Conservation (phyloP, 2,797 vertebrate species). For the Melanotaenia maccullochi region DNA sequence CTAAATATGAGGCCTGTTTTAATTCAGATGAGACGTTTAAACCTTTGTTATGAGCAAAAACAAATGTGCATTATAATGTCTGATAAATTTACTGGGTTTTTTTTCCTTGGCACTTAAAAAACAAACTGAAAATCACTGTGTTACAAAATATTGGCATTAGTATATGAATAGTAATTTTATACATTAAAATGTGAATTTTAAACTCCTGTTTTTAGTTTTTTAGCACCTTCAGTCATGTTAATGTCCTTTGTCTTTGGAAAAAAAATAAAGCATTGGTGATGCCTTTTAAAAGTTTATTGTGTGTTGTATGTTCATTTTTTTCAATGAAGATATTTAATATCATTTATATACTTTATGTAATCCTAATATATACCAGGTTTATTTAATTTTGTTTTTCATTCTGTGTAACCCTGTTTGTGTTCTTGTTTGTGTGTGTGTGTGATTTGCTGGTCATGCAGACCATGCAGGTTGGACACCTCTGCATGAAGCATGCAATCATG, state of each 20-base stretch:
- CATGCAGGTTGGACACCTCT: slow-evolving; percentile 96
- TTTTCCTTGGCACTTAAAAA: neutral
- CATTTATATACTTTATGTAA: neutral
- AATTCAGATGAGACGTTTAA: slow-evolving; percentile 11
- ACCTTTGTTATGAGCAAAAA: slow-evolving; percentile 7
- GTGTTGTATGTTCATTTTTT: neutral
- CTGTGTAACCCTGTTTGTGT: neutral
- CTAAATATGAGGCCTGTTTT: slow-evolving; percentile 33
- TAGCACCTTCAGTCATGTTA: neutral
- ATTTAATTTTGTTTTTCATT: neutral
- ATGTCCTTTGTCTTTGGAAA: neutral
- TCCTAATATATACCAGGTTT: neutral
- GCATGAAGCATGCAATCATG: slow-evolving; percentile 98
- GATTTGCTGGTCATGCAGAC: slow-evolving; percentile 84
- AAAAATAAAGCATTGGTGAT: neutral
- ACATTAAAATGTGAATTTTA: neutral
- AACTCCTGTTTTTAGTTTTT: neutral
- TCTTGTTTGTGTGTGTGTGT: slow-evolving; percentile 16
- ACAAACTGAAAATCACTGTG: neutral
- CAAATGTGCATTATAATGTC: neutral
- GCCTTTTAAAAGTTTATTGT: neutral
- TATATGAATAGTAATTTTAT: neutral
- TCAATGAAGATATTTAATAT: neutral
- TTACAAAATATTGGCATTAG: neutral
- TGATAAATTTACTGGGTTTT: neutral